A percentile compares a stretch with the other conserved stretches of the same genome.
Evolutionary conservation across 2,888 invertebrate species (phyloP).

Genomic region (Apamea epomidion): DNA sequence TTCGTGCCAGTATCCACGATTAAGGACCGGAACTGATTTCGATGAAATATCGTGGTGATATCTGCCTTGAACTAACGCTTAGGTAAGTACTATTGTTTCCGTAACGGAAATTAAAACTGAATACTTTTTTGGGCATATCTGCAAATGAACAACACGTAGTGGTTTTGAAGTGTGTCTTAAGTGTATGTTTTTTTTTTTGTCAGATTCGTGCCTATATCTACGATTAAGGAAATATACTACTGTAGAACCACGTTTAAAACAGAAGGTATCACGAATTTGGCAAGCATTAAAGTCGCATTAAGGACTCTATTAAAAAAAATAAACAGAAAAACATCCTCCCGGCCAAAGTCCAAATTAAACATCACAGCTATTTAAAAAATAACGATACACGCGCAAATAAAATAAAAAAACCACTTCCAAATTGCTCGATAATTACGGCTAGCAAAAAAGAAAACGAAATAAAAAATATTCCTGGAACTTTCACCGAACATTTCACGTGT

Average conservation of each 20-base stretch:
- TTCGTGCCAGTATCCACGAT: too few species aligned
- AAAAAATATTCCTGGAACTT: conserved; percentile 36
- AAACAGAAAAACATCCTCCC: neutral
- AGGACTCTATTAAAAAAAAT: neutral
- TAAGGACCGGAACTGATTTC: neutral
- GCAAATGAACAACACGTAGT: neutral
- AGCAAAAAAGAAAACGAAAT: conserved; percentile 22
- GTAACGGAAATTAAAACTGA: too few species aligned
- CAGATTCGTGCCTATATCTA: accelerated
- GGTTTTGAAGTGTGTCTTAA: neutral
- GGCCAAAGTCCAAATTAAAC: neutral
- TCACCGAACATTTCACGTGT: conserved; percentile 35
- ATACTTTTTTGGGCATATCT: neutral
- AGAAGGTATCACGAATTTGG: neutral
- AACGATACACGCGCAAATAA: neutral
- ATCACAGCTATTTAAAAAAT: conserved; percentile 8
- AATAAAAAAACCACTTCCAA: conserved; percentile 13
- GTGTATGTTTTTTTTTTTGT: neutral
- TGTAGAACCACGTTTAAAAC: neutral
- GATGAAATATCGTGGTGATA: neutral
- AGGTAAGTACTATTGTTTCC: neutral
- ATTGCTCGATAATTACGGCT: conserved; percentile 19
- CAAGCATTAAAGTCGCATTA: neutral
- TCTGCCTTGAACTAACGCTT: neutral
- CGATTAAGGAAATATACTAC: neutral